These are phyloP conservation scores for Anoura caudifer DNA, from an alignment of 2,113 vertebrate genomes.

Conservation along the genomic window DNA sequence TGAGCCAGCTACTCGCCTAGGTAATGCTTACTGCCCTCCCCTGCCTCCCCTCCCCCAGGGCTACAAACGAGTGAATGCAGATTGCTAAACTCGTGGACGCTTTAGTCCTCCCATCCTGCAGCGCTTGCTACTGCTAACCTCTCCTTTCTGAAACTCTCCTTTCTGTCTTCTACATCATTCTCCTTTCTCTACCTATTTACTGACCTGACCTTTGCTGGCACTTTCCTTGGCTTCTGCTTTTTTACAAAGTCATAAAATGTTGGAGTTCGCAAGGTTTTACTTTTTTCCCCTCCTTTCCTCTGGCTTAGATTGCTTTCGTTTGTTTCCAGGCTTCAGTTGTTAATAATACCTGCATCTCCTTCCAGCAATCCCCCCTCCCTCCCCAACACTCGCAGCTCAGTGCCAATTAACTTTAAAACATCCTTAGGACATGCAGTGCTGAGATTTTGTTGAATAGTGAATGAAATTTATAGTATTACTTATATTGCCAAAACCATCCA, in stretches of 20 bases:
- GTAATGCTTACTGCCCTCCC: neutral
- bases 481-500: neutral
- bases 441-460: conserved; percentile 15
- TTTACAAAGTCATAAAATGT: neutral
- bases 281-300: neutral
- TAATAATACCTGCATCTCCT: neutral
- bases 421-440: conserved; percentile 5
- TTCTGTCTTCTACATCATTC: neutral
- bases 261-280: neutral
- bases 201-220: neutral
- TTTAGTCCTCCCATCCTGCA: neutral
- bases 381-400: neutral
- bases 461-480: neutral
- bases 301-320: neutral
- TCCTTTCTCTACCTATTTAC: neutral
- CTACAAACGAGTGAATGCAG: neutral
- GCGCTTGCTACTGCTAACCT: neutral
- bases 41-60: neutral
- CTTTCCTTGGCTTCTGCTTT: conserved; percentile 5
- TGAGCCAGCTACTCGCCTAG: neutral
- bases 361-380: neutral
- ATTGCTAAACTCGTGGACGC: neutral
- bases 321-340: conserved; percentile 23
- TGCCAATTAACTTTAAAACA: conserved; percentile 14
- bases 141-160: neutral